Percentiles rank a stretch among this genome's conserved stretches.
Conservation (phyloP, 64 coral and sea anemone species). For the Pocillopora verrucosa region DNA sequence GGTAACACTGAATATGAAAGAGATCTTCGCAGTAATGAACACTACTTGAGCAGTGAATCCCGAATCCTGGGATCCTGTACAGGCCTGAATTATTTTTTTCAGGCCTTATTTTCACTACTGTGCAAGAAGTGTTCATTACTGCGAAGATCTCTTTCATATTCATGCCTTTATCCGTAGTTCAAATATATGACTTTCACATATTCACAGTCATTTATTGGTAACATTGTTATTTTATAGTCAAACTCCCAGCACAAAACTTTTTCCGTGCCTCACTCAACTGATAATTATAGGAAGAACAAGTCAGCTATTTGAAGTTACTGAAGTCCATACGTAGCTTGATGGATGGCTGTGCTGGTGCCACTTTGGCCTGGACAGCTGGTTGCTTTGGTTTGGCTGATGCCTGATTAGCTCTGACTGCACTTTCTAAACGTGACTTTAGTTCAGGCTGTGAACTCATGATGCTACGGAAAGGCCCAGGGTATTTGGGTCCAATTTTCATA, state of each 20-base stretch:
- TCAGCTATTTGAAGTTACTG: conserved; percentile 89
- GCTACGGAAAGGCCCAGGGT: conserved; percentile 91
- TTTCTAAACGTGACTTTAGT: conserved; percentile 81
- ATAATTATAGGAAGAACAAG: not conserved
- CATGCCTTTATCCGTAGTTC: too few species aligned
- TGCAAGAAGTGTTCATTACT: too few species aligned
- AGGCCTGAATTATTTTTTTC: too few species aligned
- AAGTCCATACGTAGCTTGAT: conserved; percentile 99
- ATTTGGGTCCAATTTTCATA: conserved; percentile 92
- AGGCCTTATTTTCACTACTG: too few species aligned
- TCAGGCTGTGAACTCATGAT: conserved; percentile 85
- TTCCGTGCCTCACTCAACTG: not conserved
- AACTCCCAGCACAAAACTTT: not conserved
- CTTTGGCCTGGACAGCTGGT: conserved; percentile 65
- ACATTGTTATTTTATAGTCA: too few species aligned
- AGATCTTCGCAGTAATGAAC: too few species aligned
- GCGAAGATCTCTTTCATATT: too few species aligned
- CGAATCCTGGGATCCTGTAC: too few species aligned
- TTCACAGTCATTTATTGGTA: too few species aligned
- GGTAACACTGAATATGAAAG: too few species aligned
- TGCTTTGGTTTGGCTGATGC: conserved; percentile 66
- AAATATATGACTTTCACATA: too few species aligned
- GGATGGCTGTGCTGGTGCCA: conserved; percentile 71
- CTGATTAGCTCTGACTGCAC: conserved; percentile 81
- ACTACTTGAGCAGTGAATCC: too few species aligned